Percentiles rank a stretch among this genome's conserved stretches.
These are phyloP conservation scores for Sakesphorus luctuosus DNA, from an alignment of 2,113 vertebrate genomes.

Conservation along the genomic window DNA sequence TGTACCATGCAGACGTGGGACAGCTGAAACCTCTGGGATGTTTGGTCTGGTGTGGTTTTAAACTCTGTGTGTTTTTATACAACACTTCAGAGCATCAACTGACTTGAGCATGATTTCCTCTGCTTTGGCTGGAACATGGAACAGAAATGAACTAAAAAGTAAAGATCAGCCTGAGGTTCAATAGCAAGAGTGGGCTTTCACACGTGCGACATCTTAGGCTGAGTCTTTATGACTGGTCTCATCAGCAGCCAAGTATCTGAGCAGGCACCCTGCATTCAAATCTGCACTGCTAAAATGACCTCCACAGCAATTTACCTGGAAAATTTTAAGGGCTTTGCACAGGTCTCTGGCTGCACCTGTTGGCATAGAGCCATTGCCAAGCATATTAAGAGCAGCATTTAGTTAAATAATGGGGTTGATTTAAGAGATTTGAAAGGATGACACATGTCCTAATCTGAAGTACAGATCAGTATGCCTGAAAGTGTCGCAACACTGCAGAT, in stretches of 20 bases:
- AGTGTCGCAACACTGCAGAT: background rate
- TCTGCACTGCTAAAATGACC: background rate
- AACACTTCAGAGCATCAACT: background rate
- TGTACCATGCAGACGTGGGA: background rate
- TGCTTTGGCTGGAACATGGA: background rate
- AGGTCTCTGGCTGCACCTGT: background rate
- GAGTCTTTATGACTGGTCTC: background rate
- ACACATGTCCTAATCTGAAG: background rate
- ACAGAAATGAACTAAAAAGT: background rate
- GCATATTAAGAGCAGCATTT: background rate
- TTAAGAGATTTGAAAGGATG: background rate
- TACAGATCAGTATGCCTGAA: background rate
- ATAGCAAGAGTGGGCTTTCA: background rate
- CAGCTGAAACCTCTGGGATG: background rate
- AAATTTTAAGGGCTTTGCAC: background rate
- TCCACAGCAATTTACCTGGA: background rate
- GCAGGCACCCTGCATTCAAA: background rate
- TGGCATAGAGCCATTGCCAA: background rate
- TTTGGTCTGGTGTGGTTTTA: background rate
- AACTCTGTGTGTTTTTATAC: background rate
- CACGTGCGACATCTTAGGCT: background rate
- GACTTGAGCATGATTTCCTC: background rate
- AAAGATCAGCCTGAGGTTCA: background rate
- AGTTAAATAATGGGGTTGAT: background rate
- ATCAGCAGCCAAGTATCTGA: background rate